Conservation (phyloP, 2,113 vertebrate species). For the Hippocampus zosterae region DNA sequence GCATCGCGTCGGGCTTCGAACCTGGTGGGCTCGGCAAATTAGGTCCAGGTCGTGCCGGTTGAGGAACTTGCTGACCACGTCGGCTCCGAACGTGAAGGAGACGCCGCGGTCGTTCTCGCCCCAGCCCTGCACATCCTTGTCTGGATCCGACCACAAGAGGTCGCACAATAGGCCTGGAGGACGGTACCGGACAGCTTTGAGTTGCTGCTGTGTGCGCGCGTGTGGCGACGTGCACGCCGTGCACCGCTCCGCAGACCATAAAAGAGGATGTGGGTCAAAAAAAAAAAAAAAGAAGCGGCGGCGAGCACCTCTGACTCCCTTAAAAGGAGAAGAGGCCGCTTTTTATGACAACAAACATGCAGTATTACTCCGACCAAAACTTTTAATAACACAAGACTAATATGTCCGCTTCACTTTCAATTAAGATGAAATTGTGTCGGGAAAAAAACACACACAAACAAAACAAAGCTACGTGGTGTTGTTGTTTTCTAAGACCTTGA, state of each 20-base stretch:
- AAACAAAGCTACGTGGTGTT: no score
- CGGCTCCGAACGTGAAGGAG: constrained; percentile 91
- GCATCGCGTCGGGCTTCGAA: constrained; percentile 28
- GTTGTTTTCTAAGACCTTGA: no score
- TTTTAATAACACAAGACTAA: not conserved
- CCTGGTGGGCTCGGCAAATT: constrained; percentile 96
- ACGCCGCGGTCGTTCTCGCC: constrained; percentile 90
- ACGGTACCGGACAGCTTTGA: not conserved
- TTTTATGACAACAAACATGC: not conserved
- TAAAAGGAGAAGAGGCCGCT: constrained; percentile 4
- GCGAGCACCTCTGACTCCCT: not conserved
- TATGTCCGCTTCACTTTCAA: not conserved
- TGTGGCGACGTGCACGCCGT: not conserved
- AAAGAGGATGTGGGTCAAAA: not conserved
- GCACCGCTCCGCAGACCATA: not conserved
- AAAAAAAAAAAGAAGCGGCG: no score
- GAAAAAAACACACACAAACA: no score
- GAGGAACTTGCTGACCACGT: constrained; percentile 96
- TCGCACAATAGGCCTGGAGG: constrained; percentile 86
- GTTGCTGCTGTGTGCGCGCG: not conserved
- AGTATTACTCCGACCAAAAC: not conserved
- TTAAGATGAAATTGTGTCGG: no score
- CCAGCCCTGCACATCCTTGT: constrained; percentile 93
- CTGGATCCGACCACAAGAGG: constrained; percentile 87
- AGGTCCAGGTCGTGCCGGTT: constrained; percentile 95